Evolutionary conservation across 1,140 invertebrate genomes (phyloP).

Genomic region (Drosophila asahinai): DNA sequence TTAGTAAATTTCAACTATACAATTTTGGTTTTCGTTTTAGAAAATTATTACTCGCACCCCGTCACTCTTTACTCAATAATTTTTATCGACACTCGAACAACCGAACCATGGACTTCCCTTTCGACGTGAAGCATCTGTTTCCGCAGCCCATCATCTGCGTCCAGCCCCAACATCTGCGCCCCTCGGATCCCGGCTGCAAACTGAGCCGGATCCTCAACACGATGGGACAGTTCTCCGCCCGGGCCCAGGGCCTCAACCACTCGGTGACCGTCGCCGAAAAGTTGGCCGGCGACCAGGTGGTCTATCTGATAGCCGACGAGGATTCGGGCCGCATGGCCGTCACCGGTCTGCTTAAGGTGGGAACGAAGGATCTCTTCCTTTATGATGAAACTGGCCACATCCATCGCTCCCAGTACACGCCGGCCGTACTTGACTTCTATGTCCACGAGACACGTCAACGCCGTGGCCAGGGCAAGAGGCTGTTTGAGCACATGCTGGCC

Average conservation of each 20-base stretch:
- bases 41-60: no score
- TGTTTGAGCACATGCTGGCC: conserved; percentile 92
- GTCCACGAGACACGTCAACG: conserved; percentile 91
- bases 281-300: conserved; percentile 12
- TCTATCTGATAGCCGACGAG: conserved; percentile 38
- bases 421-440: conserved; percentile 95
- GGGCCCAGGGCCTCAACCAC: conserved; percentile 21
- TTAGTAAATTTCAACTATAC: no score
- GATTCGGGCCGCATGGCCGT: conserved; percentile 87
- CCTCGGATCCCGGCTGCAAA: neutral
- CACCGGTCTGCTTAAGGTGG: conserved; percentile 93
- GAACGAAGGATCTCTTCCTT: conserved; percentile 92
- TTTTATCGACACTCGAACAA: no score
- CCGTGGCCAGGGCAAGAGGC: conserved; percentile 90
- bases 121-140: conserved; percentile 41
- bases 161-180: conserved; percentile 6
- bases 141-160: conserved; percentile 31
- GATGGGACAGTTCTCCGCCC: conserved; percentile 40
- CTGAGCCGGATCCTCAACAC: conserved; percentile 30
- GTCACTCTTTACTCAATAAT: no score
- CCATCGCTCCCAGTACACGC: conserved; percentile 87
- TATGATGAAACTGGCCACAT: conserved; percentile 88
- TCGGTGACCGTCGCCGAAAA: conserved; percentile 34
- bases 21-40: no score
- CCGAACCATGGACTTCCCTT: conserved; percentile 37